Evolutionary conservation across 2,113 vertebrate genomes (phyloP).

Genomic region (Pachyramphus minor): DNA sequence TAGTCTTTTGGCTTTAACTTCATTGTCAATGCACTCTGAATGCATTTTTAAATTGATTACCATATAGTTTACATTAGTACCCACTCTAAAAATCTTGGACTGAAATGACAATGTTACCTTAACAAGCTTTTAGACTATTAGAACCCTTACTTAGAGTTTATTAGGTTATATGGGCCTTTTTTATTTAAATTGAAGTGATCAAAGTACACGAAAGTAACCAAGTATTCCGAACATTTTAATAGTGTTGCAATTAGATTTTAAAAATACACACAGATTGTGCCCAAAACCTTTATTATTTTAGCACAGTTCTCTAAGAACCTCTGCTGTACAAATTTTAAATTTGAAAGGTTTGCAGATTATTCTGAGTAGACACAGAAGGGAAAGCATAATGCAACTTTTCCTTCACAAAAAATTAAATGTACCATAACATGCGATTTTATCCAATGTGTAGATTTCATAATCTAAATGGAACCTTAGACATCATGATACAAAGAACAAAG

Average conservation of each 20-base stretch:
- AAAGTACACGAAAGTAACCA: background rate
- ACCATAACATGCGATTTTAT: fast-evolving
- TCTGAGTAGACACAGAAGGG: background rate
- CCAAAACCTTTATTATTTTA: background rate
- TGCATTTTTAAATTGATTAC: background rate
- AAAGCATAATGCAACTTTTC: background rate
- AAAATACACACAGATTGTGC: background rate
- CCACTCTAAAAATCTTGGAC: background rate
- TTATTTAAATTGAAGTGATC: background rate
- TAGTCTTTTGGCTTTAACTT: background rate
- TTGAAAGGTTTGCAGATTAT: background rate
- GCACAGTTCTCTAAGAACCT: background rate
- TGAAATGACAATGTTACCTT: background rate
- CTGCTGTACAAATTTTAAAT: background rate
- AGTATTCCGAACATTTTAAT: background rate
- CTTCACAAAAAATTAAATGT: background rate
- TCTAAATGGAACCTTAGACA: background rate
- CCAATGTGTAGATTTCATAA: background rate
- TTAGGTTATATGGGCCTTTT: background rate
- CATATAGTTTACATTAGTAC: background rate
- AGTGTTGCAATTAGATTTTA: background rate
- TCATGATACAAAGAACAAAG: background rate
- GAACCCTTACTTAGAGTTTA: background rate
- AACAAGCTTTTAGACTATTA: background rate
- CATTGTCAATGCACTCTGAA: background rate